These are phyloP conservation scores for Sylvia borin DNA, from an alignment of 2,797 vertebrate species.

Conservation along the genomic window DNA sequence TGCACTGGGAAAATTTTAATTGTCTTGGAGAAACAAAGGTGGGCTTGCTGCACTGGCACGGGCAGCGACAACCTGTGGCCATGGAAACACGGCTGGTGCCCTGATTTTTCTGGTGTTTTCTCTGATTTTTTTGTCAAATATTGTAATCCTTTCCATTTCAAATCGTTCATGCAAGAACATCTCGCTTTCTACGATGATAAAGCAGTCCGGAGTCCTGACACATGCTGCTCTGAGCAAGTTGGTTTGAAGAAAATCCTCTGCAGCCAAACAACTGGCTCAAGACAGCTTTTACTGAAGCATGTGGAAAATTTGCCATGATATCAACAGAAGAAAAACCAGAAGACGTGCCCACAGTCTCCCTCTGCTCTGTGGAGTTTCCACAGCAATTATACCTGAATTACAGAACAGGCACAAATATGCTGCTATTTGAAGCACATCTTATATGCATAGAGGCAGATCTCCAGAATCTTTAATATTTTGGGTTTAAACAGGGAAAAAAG, in stretches of 20 bases:
- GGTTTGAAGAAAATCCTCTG: not conserved
- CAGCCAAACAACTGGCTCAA: not conserved
- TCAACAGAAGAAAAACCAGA: not conserved
- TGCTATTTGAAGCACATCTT: not conserved
- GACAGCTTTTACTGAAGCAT: not conserved
- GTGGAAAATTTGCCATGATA: not conserved
- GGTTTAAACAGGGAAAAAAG: not conserved
- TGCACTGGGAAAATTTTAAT: slow-evolving; percentile 4
- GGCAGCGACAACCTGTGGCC: not conserved
- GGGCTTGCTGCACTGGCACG: accelerated
- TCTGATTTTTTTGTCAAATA: not conserved
- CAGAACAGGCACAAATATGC: not conserved
- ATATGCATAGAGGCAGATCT: not conserved
- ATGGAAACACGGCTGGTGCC: not conserved
- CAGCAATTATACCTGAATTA: not conserved
- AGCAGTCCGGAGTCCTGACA: slow-evolving; percentile 13
- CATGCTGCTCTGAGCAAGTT: not conserved
- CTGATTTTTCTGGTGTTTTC: not conserved
- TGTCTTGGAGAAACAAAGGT: not conserved
- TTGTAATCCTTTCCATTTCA: slow-evolving; percentile 38
- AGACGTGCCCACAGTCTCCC: not conserved
- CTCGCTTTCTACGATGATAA: not conserved
- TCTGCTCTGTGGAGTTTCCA: not conserved
- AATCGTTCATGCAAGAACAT: slow-evolving; percentile 14
- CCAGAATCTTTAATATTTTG: not conserved